Evolutionary conservation across 2,797 vertebrate genomes (phyloP).

Genomic region (Carapus acus): DNA sequence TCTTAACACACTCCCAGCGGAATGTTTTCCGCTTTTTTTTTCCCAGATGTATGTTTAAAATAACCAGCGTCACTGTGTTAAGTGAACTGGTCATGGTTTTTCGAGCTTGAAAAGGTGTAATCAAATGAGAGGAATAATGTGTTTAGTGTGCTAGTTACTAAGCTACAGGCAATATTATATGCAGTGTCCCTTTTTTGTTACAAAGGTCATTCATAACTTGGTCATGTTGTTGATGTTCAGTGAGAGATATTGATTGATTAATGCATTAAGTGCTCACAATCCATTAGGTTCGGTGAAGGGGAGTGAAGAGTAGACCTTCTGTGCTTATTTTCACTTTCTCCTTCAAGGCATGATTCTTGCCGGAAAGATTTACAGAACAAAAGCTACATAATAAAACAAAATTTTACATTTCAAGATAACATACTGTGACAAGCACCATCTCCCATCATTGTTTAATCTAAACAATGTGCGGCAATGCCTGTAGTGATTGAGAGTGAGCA

Average conservation of each 20-base stretch:
- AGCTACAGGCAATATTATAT: conserved; percentile 90
- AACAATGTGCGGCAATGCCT: too few species aligned
- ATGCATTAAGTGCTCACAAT: conserved; percentile 99
- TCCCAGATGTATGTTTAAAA: conserved; percentile 29
- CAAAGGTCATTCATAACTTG: conserved; percentile 99
- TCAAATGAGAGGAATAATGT: conserved; percentile 85
- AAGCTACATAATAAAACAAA: conserved; percentile 93
- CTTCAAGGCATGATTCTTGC: conserved; percentile 85
- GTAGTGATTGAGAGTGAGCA: too few species aligned
- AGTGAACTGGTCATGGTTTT: conserved; percentile 75
- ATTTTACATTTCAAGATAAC: conserved; percentile 91
- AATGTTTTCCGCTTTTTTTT: background rate
- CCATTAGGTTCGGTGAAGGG: conserved; percentile 98
- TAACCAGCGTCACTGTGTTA: conserved; percentile 80
- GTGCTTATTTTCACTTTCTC: conserved; percentile 92
- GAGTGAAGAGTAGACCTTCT: conserved; percentile 87
- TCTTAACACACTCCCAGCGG: conserved; percentile 16
- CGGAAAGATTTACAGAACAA: conserved; percentile 90
- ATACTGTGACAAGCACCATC: too few species aligned
- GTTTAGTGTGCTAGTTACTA: conserved; percentile 87
- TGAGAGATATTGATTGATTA: conserved; percentile 99
- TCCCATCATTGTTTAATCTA: too few species aligned
- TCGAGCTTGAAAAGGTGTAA: conserved; percentile 83
- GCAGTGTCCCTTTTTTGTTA: conserved; percentile 94
- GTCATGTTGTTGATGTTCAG: conserved; percentile 94